A percentile compares a stretch with the other conserved stretches of the same genome.
phyloP scores from a whole-genome alignment of 1,140 invertebrate species.

The Acyrthosiphon pisum region DNA sequence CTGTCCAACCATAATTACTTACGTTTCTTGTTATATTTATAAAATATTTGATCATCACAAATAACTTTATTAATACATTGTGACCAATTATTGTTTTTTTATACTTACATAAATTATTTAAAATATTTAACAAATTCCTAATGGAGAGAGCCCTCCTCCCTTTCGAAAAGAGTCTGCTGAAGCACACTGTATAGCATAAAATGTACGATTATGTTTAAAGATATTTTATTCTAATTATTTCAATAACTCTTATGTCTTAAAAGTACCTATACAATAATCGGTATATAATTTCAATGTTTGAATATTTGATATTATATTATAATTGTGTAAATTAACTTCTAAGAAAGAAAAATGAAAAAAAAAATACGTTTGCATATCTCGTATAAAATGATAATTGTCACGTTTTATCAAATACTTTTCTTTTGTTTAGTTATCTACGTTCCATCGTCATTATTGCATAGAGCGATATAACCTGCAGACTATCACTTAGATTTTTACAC shows the following conservation, averaged over 20 bases:
- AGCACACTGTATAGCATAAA: background rate
- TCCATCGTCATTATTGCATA: background rate
- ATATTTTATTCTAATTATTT: background rate
- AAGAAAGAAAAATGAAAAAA: background rate
- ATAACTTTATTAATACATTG: too few relatives aligned
- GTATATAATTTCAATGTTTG: background rate
- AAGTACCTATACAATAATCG: background rate
- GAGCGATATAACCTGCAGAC: background rate
- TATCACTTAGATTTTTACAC: background rate
- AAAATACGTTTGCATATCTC: background rate
- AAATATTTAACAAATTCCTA: background rate
- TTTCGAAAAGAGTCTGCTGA: background rate
- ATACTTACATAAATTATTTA: too few relatives aligned
- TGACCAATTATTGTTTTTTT: too few relatives aligned
- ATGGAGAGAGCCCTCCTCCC: too few relatives aligned
- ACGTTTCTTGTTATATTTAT: background rate
- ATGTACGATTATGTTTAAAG: background rate
- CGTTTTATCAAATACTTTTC: background rate
- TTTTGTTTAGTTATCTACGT: background rate
- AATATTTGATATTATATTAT: background rate
- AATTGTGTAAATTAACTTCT: background rate
- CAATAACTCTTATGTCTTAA: background rate
- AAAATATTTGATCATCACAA: too few relatives aligned
- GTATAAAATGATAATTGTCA: background rate
- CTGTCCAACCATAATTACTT: background rate